These are phyloP conservation scores for Aramus guarauna DNA, from an alignment of 2,113 vertebrate genomes.

Conservation along the genomic window DNA sequence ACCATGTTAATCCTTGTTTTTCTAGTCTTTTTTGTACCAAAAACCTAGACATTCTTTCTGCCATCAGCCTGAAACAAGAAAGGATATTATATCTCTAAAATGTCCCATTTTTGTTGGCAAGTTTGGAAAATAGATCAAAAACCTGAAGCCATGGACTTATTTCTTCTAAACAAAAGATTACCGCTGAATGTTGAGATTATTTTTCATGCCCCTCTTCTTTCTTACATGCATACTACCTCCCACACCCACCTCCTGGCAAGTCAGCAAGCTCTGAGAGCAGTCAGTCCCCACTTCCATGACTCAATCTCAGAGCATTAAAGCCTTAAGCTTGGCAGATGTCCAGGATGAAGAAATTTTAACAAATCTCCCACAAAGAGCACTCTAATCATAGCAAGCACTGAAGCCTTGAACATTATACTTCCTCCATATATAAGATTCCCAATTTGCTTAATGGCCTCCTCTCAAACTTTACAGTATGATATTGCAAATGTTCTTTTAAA, in stretches of 20 bases:
- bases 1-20: neutral
- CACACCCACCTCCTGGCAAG: constrained; percentile 36
- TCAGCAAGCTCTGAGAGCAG: constrained; percentile 15
- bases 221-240: neutral
- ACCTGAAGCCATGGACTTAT: neutral
- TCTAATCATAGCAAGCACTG: constrained; percentile 45
- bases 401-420: constrained; percentile 52
- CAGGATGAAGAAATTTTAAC: constrained; percentile 48
- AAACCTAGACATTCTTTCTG: neutral
- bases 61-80: neutral
- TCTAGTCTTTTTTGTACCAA: neutral
- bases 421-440: neutral
- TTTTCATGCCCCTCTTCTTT: neutral
- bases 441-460: constrained; percentile 31
- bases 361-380: constrained; percentile 43
- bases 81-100: neutral
- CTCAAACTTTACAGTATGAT: neutral
- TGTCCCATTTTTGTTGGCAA: neutral
- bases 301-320: constrained; percentile 42
- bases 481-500: constrained; percentile 5
- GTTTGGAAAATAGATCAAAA: neutral
- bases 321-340: constrained; percentile 45
- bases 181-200: neutral
- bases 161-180: neutral
- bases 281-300: constrained; percentile 1